Percentiles rank a stretch among this genome's conserved stretches.
phyloP scores from a whole-genome alignment of 2,888 invertebrate genomes.

The Heliconius charithonia region DNA sequence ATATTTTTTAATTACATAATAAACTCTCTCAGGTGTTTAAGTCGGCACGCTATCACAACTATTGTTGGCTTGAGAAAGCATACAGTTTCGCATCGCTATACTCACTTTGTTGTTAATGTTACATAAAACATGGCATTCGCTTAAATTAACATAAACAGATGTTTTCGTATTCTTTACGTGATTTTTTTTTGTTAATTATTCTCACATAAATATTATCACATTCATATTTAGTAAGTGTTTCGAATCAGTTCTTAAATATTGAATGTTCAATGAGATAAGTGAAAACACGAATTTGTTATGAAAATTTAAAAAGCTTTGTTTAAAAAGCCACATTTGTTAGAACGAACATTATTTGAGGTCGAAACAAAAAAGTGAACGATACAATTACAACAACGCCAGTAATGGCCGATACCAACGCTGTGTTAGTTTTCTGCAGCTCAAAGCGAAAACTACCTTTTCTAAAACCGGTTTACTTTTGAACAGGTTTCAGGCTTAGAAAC shows the following conservation, averaged over 20 bases:
- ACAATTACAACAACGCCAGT: constrained; percentile 31
- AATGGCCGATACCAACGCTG: constrained; percentile 20
- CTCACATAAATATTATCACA: not conserved
- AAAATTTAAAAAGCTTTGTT: not conserved
- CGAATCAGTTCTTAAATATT: not conserved
- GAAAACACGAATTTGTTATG: constrained; percentile 6
- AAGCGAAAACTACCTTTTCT: constrained; percentile 46
- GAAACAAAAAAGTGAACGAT: constrained; percentile 34
- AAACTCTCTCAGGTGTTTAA: constrained; percentile 34
- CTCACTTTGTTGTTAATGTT: constrained; percentile 24
- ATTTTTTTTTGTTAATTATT: not conserved
- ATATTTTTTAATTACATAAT: constrained; percentile 14
- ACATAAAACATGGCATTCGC: constrained; percentile 26
- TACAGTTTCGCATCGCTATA: constrained; percentile 33
- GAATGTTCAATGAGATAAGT: constrained; percentile 18
- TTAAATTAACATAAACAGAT: not conserved
- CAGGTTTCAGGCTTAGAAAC: constrained; percentile 43
- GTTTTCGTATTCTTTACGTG: not conserved
- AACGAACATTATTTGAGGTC: constrained; percentile 15
- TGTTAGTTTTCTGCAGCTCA: constrained; percentile 34
- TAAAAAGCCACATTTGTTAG: not conserved
- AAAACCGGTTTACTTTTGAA: constrained; percentile 47
- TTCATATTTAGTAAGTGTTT: not conserved
- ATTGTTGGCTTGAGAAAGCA: constrained; percentile 41
- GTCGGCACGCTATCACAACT: constrained; percentile 24